Conservation (phyloP, 2,113 vertebrate genomes). For the Cepphus grylle region DNA sequence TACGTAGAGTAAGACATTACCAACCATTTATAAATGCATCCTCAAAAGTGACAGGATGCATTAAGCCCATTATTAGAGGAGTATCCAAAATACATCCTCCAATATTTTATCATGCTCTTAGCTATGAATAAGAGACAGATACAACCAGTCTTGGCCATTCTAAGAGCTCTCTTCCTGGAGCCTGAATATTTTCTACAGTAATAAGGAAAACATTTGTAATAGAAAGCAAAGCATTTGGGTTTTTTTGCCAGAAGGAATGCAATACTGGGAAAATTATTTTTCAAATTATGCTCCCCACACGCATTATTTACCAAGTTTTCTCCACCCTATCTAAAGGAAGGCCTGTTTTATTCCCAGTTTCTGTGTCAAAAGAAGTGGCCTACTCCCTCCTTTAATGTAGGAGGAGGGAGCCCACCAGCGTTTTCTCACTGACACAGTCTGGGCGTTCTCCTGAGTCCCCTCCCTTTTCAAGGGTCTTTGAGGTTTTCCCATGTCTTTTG, state of each 20-base stretch:
- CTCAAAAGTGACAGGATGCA: not conserved
- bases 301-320: not conserved
- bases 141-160: not conserved
- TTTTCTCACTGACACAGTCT: not conserved
- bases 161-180: not conserved
- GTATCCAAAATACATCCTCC: not conserved
- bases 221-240: not conserved
- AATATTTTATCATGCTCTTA: not conserved
- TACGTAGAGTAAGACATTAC: not conserved
- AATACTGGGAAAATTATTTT: not conserved
- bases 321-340: not conserved
- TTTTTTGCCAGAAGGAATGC: not conserved
- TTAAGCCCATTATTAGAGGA: not conserved
- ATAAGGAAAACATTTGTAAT: not conserved
- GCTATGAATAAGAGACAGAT: not conserved
- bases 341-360: not conserved
- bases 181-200: not conserved
- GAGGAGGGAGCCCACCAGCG: not conserved
- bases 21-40: not conserved
- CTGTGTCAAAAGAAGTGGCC: not conserved
- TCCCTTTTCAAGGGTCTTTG: not conserved
- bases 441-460: not conserved
- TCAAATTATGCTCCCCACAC: not conserved
- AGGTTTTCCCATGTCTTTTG: slow-evolving; percentile 25
- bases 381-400: not conserved